phyloP scores from a whole-genome alignment of 2,797 vertebrate species.

The Sebastes wilsoni region DNA sequence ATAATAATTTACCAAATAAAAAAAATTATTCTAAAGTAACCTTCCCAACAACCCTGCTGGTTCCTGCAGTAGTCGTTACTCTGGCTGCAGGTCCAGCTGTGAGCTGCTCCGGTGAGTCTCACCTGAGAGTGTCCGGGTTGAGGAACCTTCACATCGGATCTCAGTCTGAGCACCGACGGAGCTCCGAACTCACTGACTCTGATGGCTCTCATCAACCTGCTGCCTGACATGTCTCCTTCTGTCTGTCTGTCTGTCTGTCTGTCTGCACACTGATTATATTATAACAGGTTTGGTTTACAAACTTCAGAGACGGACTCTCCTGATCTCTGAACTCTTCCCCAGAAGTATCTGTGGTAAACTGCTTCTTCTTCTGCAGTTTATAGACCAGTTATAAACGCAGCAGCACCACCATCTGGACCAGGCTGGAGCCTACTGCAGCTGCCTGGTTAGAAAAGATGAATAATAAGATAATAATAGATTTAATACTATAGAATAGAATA shows the following conservation, averaged over 20 bases:
- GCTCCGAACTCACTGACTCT: constrained; percentile 90
- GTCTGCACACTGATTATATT: not conserved
- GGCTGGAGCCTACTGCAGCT: not conserved
- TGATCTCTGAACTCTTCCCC: not conserved
- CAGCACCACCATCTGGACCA: not conserved
- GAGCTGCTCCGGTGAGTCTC: not conserved
- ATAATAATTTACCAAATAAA: no score
- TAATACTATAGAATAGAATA: no score
- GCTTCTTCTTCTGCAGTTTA: not conserved
- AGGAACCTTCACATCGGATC: constrained; percentile 80
- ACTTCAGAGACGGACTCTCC: not conserved
- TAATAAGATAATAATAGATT: no score
- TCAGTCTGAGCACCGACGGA: constrained; percentile 87
- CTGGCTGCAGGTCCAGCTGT: no score
- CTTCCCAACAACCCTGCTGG: not conserved
- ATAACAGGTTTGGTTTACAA: not conserved
- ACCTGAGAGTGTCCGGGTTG: constrained; percentile 86
- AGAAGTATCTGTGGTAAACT: no score
- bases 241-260: constrained; percentile 15
- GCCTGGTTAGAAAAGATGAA: rapidly evolving
- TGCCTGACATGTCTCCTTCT: constrained; percentile 65
- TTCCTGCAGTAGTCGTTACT: not conserved
- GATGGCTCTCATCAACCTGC: constrained; percentile 88
- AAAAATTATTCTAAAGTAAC: not conserved
- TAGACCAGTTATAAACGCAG: rapidly evolving